Base-by-base conservation (phyloP, 2,113 vertebrate species). In the Speoplatyrhinus poulsoni region DNA sequence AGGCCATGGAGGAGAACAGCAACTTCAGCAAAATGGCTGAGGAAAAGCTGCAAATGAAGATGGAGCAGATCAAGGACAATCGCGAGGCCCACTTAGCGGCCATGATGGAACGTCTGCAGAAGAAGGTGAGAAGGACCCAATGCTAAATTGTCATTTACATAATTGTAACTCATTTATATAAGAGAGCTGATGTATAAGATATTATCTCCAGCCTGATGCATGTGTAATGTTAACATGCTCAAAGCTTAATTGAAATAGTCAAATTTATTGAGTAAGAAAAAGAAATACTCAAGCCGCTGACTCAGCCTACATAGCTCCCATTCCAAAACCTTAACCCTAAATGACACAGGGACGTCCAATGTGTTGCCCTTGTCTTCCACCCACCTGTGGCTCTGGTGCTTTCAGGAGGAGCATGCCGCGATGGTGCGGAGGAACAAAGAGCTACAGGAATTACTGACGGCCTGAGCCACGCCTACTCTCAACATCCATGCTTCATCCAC, bases 21-120 rank as follows among this genome's bases (percentile, higher is more conserved):
- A 99, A 98, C 85, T 99, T 99, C 90, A 99, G 95, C 93, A 97
- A 94, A 84, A 94, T 93, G 94, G 98, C 98, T 0, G 96, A 98
- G 73, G 96, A 97, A 84, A 96, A 94, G 82, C 94, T 99, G 80
- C 94, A 92, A 0, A 89, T 95, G 84, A 98, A 94, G 89, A 99
- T 98, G 96, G 97, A 97, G 13, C 95, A 96, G 88, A 98, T 96
- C 86, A 96, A 96, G 87, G 98, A 98, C 86, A 99, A 99, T 87
- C 93, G 98, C 0, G 95, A 98, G 46, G 98, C 98, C 7, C 89
- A 96, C 36, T 83, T 99, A 79, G 95, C 96, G 0, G 98, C 97
- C 78, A 96, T 97, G 94, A 47, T 98, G 73, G 96, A 96, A 70
- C 94, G 97, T 73, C 92, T 99, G 82, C 96, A 96, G 89, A 96